Percentiles rank a stretch among this genome's conserved stretches.
These are phyloP conservation scores for Anisognathus igniventris DNA, from an alignment of 2,797 vertebrate species.

Conservation along the genomic window DNA sequence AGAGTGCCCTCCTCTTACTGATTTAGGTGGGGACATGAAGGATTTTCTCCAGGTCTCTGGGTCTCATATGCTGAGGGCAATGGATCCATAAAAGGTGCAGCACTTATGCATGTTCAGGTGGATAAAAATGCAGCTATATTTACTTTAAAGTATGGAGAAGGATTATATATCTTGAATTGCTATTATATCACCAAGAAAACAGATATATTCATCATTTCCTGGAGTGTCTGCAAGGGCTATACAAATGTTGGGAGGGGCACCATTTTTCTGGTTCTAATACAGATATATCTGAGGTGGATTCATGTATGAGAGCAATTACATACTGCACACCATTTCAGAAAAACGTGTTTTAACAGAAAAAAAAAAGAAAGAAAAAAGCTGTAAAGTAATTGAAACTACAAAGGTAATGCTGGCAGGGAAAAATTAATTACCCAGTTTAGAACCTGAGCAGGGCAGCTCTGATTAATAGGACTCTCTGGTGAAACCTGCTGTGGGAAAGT, in stretches of 20 bases:
- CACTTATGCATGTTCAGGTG: background rate
- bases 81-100: background rate
- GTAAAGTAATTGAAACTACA: conserved; percentile 9
- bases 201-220: background rate
- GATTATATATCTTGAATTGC: background rate
- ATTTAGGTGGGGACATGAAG: background rate
- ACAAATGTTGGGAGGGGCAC: fast-evolving
- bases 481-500: background rate
- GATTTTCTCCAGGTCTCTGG: background rate
- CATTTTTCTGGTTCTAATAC: background rate
- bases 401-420: background rate
- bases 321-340: background rate
- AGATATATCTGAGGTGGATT: background rate
- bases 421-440: conserved; percentile 26
- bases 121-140: background rate
- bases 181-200: background rate
- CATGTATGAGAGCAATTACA: background rate
- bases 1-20: background rate
- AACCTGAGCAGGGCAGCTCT: background rate
- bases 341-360: background rate
- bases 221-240: background rate
- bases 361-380: background rate
- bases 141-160: background rate
- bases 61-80: background rate
- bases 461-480: background rate